Evolutionary conservation across 1,140 invertebrate species (phyloP).

Genomic region (Pseudomyrmex flavicornis): DNA sequence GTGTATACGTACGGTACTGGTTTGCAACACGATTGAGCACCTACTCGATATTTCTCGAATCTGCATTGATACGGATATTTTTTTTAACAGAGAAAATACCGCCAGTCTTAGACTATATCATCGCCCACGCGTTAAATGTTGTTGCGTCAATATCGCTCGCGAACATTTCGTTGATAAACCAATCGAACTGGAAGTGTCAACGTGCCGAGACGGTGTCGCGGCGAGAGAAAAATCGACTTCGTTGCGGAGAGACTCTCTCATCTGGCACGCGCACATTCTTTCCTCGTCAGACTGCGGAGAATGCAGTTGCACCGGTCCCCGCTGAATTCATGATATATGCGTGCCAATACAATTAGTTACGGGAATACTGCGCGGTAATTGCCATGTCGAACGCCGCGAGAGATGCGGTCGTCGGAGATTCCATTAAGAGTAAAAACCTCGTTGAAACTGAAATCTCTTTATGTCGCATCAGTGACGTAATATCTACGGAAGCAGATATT

Average conservation of each 20-base stretch:
- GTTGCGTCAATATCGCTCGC: not conserved
- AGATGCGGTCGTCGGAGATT: slow-evolving; percentile 19
- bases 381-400: not conserved
- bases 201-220: not conserved
- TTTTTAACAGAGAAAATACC: slow-evolving; percentile 2
- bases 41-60: slow-evolving; percentile 24
- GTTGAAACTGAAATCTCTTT: slow-evolving; percentile 25
- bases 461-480: slow-evolving; percentile 17
- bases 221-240: slow-evolving; percentile 18
- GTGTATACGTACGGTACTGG: not conserved
- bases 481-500: too few relatives aligned
- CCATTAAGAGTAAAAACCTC: slow-evolving; percentile 41
- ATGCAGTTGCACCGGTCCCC: slow-evolving; percentile 52
- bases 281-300: slow-evolving; percentile 8
- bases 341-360: slow-evolving; percentile 42
- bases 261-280: slow-evolving; percentile 33
- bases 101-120: not conserved
- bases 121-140: too few relatives aligned
- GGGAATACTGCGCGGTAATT: slow-evolving; percentile 35
- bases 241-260: not conserved
- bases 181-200: slow-evolving; percentile 7
- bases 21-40: not conserved
- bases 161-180: not conserved
- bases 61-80: not conserved
- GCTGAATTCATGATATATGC: slow-evolving; percentile 51